These are phyloP conservation scores for Brachypalpus laphriformis DNA, from an alignment of 2,888 invertebrate species.

Conservation along the genomic window DNA sequence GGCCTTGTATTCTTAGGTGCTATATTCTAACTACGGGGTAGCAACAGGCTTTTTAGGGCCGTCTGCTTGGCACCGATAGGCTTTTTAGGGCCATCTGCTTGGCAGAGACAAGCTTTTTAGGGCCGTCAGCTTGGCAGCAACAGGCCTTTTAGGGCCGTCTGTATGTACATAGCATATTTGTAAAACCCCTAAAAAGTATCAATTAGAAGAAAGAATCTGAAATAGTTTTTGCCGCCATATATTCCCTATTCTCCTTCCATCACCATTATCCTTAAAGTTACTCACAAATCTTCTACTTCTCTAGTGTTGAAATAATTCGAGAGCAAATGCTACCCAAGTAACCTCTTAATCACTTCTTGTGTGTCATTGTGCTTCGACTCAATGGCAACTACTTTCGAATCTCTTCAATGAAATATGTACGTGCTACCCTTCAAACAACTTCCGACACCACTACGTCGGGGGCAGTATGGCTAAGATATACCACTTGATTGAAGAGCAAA, in stretches of 20 bases:
- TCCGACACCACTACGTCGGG: background rate
- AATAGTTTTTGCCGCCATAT: too few relatives aligned
- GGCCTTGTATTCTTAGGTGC: too few relatives aligned
- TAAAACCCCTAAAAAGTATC: too few relatives aligned
- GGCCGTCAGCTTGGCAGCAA: too few relatives aligned
- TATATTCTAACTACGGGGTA: too few relatives aligned
- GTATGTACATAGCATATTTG: too few relatives aligned
- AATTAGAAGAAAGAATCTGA: too few relatives aligned
- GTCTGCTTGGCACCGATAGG: too few relatives aligned
- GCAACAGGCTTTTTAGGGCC: too few relatives aligned
- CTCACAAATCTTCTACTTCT: background rate
- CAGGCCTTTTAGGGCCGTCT: too few relatives aligned
- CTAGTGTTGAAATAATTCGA: conserved; percentile 2
- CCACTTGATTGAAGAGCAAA: conserved; percentile 63
- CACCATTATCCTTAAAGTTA: background rate
- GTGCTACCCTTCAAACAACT: conserved; percentile 15
- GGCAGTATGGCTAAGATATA: conserved; percentile 11
- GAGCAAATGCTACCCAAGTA: conserved; percentile 2
- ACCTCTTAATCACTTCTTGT: conserved; percentile 35
- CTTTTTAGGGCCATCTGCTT: too few relatives aligned
- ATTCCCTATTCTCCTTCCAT: background rate
- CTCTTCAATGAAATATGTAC: conserved; percentile 53
- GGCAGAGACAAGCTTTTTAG: too few relatives aligned
- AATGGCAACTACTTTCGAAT: conserved; percentile 38
- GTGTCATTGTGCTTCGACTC: conserved; percentile 28